Evolutionary conservation across 1,140 invertebrate species (phyloP).

Genomic region (Drosophila athabasca): DNA sequence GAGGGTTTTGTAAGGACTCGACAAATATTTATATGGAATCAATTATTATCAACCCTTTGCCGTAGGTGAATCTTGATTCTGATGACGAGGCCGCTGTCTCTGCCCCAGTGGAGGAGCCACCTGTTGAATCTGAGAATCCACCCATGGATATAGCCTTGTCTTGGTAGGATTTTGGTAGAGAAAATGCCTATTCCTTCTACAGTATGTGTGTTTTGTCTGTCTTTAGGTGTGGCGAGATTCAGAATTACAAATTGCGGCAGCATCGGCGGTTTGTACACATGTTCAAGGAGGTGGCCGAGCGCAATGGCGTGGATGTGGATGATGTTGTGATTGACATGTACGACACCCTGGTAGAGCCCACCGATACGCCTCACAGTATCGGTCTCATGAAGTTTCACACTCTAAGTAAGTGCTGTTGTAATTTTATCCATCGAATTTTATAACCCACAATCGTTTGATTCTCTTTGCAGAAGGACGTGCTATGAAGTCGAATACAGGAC

Average conservation of each 20-base stretch:
- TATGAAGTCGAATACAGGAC: slow-evolving; percentile 26
- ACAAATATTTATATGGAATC: background rate
- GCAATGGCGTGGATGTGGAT: slow-evolving; percentile 45
- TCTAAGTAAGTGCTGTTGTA: slow-evolving; percentile 41
- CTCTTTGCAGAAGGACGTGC: slow-evolving; percentile 54
- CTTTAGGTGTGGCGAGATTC: slow-evolving; percentile 60
- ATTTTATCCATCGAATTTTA: background rate
- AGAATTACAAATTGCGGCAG: slow-evolving; percentile 60
- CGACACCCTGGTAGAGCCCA: slow-evolving; percentile 43
- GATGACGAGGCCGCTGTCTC: slow-evolving; percentile 42
- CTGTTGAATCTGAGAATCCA: slow-evolving; percentile 61
- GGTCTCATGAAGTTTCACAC: slow-evolving; percentile 63
- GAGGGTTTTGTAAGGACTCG: slow-evolving; percentile 64
- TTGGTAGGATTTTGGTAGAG: slow-evolving; percentile 33
- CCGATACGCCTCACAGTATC: slow-evolving; percentile 62
- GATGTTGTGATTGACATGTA: slow-evolving; percentile 60
- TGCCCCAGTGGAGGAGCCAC: background rate
- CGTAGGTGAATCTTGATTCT: slow-evolving; percentile 63
- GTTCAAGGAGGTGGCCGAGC: slow-evolving; percentile 65
- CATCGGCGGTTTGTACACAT: slow-evolving; percentile 70
- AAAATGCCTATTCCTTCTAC: no score
- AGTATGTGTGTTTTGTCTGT: no score
- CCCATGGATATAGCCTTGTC: slow-evolving; percentile 54
- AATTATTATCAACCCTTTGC: background rate
- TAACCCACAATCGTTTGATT: background rate